These are phyloP conservation scores for Phaonia tiefii DNA, from an alignment of 2,888 invertebrate genomes.

Conservation along the genomic window DNA sequence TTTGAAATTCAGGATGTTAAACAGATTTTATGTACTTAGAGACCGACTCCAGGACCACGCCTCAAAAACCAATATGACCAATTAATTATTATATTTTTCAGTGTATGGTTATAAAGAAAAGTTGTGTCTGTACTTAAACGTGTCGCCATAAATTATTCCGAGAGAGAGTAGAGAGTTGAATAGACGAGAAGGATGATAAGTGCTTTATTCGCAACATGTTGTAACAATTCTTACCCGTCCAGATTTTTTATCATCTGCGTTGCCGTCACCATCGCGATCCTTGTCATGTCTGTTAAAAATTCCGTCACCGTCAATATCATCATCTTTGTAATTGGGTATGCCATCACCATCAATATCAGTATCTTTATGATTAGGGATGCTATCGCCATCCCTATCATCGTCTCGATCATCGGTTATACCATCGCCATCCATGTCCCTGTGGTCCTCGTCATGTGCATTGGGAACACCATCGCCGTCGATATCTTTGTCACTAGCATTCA, in stretches of 20 bases:
- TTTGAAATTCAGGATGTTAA: too few species aligned
- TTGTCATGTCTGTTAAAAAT: slow-evolving; percentile 71
- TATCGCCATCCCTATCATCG: slow-evolving; percentile 81
- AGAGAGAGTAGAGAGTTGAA: not conserved
- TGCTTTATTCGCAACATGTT: too few species aligned
- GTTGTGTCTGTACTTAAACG: too few species aligned
- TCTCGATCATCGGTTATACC: slow-evolving; percentile 79
- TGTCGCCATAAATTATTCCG: not conserved
- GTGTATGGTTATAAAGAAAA: too few species aligned
- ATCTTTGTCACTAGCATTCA: slow-evolving; percentile 65
- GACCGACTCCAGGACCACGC: too few species aligned
- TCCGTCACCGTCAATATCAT: slow-evolving; percentile 70
- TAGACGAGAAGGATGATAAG: not conserved
- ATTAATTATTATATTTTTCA: too few species aligned
- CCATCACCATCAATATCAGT: slow-evolving; percentile 76
- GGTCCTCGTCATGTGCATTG: slow-evolving; percentile 78
- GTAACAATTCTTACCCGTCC: slow-evolving; percentile 14
- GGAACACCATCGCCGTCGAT: slow-evolving; percentile 81
- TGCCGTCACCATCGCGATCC: slow-evolving; percentile 69
- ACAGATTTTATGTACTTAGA: too few species aligned
- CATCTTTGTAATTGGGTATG: slow-evolving; percentile 69
- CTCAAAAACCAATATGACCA: too few species aligned
- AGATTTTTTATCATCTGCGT: slow-evolving; percentile 64
- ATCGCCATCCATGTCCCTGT: slow-evolving; percentile 76
- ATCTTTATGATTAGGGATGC: slow-evolving; percentile 77